Percentiles rank a stretch among this genome's conserved stretches.
These are phyloP conservation scores for Pampusana beccarii DNA, from an alignment of 2,113 vertebrate genomes.

Conservation along the genomic window DNA sequence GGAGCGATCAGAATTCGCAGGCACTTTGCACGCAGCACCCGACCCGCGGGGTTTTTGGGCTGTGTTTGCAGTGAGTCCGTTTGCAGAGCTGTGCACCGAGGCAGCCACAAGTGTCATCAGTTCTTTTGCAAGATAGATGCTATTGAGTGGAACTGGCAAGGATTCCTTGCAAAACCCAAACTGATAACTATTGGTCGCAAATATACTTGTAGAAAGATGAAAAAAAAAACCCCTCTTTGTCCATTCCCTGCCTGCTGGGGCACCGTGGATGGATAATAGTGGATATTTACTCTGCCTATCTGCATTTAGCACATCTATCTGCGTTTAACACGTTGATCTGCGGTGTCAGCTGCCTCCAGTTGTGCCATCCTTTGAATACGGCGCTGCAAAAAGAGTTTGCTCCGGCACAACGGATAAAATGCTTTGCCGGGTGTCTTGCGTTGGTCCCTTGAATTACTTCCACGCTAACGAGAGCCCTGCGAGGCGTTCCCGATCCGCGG, in stretches of 20 bases:
- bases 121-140: not conserved
- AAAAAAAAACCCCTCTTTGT: not conserved
- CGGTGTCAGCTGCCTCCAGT: not conserved
- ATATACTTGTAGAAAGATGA: not conserved
- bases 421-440: not conserved
- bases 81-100: not conserved
- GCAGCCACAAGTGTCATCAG: rapidly evolving
- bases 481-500: not conserved
- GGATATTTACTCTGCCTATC: not conserved
- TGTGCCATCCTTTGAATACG: not conserved
- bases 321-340: too few species aligned
- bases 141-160: not conserved
- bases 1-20: not conserved
- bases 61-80: not conserved
- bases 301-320: not conserved
- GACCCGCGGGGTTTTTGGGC: not conserved
- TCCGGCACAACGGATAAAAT: not conserved
- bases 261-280: rapidly evolving
- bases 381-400: not conserved
- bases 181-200: not conserved
- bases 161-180: not conserved
- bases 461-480: not conserved
- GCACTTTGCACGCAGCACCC: not conserved
- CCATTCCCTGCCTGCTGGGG: not conserved
- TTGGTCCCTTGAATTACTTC: not conserved